Percentiles rank a stretch among this genome's conserved stretches.
Conservation (phyloP, 2,113 vertebrate species). For the Trematocara nigrifrons region DNA sequence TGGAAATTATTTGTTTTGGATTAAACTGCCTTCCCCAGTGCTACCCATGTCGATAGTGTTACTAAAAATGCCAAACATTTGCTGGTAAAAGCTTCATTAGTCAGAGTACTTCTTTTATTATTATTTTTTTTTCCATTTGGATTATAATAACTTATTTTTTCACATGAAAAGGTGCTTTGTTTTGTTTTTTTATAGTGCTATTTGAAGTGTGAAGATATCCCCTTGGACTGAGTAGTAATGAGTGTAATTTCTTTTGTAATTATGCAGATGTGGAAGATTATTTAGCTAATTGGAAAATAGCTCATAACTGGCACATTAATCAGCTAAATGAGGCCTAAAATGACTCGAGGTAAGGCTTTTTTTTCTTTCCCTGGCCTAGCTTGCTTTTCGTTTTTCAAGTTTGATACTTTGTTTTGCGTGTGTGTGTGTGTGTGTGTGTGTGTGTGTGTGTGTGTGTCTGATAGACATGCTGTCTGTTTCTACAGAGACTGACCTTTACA, state of each 20-base stretch:
- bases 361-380: neutral
- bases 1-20: neutral
- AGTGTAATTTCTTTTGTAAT: neutral
- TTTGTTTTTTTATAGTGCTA: neutral
- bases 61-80: neutral
- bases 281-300: neutral
- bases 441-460: neutral
- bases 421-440: no score
- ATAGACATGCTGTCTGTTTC: neutral
- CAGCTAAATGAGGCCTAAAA: neutral
- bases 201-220: neutral
- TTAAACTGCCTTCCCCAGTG: neutral
- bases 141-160: neutral
- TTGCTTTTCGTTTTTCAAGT: neutral
- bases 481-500: slow-evolving; percentile 10
- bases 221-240: neutral
- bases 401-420: neutral
- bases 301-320: neutral
- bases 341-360: neutral
- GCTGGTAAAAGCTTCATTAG: neutral
- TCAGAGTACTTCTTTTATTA: neutral
- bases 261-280: neutral
- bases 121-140: neutral
- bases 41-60: neutral
- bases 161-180: neutral